Conservation (phyloP, 2,797 vertebrate species). For the Sebastes matsubarae region DNA sequence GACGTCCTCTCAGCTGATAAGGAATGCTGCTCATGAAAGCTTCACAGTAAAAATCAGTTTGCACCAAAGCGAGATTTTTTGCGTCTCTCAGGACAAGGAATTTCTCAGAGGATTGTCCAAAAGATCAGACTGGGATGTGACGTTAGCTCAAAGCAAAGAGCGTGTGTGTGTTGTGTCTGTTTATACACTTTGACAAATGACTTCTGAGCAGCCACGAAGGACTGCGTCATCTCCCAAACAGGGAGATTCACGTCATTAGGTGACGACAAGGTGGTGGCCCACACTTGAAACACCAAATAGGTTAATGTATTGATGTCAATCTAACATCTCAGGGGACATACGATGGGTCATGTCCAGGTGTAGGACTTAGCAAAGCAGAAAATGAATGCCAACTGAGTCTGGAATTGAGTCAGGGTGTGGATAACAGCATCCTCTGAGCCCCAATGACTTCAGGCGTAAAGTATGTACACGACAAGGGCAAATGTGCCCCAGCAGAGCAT, state of each 20-base stretch:
- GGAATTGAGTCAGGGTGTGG: conserved; percentile 1
- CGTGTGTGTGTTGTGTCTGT: not conserved
- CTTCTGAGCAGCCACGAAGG: not conserved
- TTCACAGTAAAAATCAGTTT: conserved; percentile 21
- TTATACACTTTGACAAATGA: not conserved
- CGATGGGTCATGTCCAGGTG: not conserved
- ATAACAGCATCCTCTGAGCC: not conserved
- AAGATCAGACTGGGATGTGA: not conserved
- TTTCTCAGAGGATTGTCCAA: not conserved
- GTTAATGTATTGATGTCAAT: conserved; percentile 5
- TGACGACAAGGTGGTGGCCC: not conserved
- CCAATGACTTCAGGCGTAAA: conserved; percentile 21
- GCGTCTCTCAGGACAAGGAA: conserved; percentile 7
- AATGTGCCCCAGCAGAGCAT: conserved; percentile 6
- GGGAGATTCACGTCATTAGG: not conserved
- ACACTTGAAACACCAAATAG: not conserved
- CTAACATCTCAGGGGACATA: not conserved
- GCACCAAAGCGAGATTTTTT: conserved; percentile 28
- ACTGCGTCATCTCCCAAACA: not conserved
- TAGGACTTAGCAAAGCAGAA: not conserved
- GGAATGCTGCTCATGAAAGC: conserved; percentile 32
- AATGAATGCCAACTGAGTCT: not conserved
- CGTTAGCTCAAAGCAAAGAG: conserved; percentile 2
- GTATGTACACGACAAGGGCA: not conserved
- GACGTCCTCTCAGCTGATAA: conserved; percentile 54